A percentile compares a stretch with the other conserved stretches of the same genome.
Evolutionary conservation across 2,797 vertebrate species (phyloP).

Genomic region (Acomys russatus): DNA sequence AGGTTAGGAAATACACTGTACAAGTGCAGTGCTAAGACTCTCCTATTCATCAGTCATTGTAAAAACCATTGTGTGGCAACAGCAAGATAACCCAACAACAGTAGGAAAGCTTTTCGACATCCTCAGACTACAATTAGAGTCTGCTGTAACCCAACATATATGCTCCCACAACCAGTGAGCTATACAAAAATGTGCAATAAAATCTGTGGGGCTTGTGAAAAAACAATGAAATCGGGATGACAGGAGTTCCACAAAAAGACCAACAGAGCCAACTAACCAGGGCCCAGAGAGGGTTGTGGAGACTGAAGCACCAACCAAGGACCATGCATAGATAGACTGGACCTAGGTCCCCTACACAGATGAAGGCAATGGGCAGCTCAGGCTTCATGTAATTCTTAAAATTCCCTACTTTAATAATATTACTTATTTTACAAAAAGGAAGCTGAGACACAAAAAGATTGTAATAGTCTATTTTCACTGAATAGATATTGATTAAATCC

Average conservation of each 20-base stretch:
- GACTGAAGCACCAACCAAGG: too few relatives aligned
- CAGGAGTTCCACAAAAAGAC: too few relatives aligned
- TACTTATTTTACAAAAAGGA: background rate
- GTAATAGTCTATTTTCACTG: background rate
- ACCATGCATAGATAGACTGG: too few relatives aligned
- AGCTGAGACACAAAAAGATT: background rate
- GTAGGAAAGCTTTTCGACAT: background rate
- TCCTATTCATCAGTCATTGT: background rate
- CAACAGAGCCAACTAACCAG: too few relatives aligned
- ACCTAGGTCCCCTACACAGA: too few relatives aligned
- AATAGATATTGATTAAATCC: background rate
- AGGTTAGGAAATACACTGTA: constrained; percentile 33
- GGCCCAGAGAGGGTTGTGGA: too few relatives aligned
- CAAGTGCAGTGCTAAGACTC: constrained; percentile 3
- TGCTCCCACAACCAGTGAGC: background rate
- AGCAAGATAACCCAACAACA: background rate
- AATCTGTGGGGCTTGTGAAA: background rate
- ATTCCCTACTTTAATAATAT: background rate
- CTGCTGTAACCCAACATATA: background rate
- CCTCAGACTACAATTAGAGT: background rate
- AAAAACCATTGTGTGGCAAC: background rate
- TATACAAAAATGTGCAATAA: constrained; percentile 9
- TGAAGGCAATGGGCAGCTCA: too few relatives aligned
- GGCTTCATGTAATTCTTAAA: background rate
- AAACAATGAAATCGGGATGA: background rate